Base-by-base conservation (phyloP, 2,888 invertebrate species). In the Autographa gamma region DNA sequence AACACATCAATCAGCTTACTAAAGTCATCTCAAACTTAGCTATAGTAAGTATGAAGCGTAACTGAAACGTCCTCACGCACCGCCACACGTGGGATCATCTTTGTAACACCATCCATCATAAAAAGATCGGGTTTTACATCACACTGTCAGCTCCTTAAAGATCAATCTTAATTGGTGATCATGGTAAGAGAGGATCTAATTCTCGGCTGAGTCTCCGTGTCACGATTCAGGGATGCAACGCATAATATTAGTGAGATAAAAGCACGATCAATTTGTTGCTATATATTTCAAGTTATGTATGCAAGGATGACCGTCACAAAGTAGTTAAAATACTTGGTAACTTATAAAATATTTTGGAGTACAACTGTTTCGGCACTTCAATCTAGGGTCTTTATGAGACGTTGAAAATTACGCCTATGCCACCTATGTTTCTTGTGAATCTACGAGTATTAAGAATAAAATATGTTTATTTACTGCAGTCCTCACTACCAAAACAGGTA, bases 21-120 rank as follows among this genome's bases (percentile, higher is more conserved):
- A 79, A 83, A 85, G 85, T 83, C 88, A 81, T 84, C 76, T 75
- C 71, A 76, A 74, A 75, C 11, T 65, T 83, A 81, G 84, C 82
- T 87, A 83, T 83, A 79, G 77, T 85, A 81, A 81, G 73, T 83
- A 82, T 82, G 79, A 87, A 86, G 84, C 91, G 90, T 92, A 91
- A 90, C 89, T 86, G 86, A 88, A 87, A 80, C 85, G 83, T 89
- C 84, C 89, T 89, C 89, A 89, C 87, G 87, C 87, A 88, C 84
- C 79, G 82, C 83, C 84, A 87, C 88, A 88, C 89, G 88, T 90
- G 87, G 86, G 84, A 85, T 85, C 81, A 85, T 85, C 86, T 88
- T 83, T 85, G 80, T 79, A 67, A 63, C 48, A n/a, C 19, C 63
- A 65, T 59, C 89, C 84, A 86, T 66, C 60, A 60, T 74, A 43